Percentiles rank a stretch among this genome's conserved stretches.
phyloP scores from a whole-genome alignment of 2,113 vertebrate genomes.

The Pollachius pollachius region DNA sequence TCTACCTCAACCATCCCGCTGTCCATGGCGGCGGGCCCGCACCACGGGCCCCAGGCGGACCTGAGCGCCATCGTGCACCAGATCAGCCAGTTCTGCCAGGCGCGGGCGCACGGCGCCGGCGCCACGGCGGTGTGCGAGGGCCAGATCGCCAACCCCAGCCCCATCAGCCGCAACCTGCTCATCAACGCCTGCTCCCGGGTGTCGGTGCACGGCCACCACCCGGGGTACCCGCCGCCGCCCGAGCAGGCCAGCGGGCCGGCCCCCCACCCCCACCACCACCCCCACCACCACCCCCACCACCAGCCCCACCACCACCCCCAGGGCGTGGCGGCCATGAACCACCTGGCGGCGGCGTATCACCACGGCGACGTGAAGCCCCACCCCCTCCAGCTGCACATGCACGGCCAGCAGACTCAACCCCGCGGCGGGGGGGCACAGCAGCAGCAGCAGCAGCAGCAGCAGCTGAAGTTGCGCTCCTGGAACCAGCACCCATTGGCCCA shows the following conservation, averaged over 20 bases:
- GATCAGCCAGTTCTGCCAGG: constrained; percentile 99
- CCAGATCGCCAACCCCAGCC: constrained; percentile 98
- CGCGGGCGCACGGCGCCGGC: constrained; percentile 84
- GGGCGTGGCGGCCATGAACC: constrained; percentile 80
- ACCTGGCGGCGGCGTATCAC: constrained; percentile 76
- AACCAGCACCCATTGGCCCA: constrained; percentile 93
- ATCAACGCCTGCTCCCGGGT: constrained; percentile 96
- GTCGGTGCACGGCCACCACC: constrained; percentile 82
- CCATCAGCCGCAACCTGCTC: constrained; percentile 96
- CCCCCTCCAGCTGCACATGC: constrained; percentile 59
- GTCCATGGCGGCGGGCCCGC: constrained; percentile 92
- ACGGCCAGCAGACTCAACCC: constrained; percentile 71
- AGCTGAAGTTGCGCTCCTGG: constrained; percentile 87
- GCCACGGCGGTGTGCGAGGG: constrained; percentile 97
- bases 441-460: constrained; percentile 65
- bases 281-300: too few relatives aligned
- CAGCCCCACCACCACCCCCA: constrained; percentile 60
- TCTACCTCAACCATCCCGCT: constrained; percentile 99
- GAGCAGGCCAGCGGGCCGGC: constrained; percentile 81
- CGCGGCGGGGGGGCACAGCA: constrained; percentile 35
- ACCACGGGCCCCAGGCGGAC: constrained; percentile 90
- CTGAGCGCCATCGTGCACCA: constrained; percentile 98
- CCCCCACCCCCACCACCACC: too few relatives aligned
- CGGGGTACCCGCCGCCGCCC: constrained; percentile 69
- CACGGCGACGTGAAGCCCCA: constrained; percentile 88